Evolutionary conservation across 92 coral and sea anemone species (phyloP).

Genomic region (Scolanthus callimorphus): DNA sequence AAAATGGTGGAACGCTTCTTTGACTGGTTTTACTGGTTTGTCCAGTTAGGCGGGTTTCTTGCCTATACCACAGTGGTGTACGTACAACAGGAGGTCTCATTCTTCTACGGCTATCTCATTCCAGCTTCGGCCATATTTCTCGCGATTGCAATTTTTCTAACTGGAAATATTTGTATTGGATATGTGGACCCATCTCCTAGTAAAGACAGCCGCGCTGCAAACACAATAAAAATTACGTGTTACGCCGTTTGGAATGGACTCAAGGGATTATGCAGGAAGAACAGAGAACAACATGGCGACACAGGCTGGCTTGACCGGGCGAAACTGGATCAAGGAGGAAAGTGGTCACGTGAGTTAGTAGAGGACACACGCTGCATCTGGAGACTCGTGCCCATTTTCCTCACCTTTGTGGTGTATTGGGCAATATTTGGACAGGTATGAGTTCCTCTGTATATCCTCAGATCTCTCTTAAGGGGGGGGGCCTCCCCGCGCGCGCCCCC

Average conservation of each 20-base stretch:
- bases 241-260: constrained; percentile 38
- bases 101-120: constrained; percentile 64
- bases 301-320: constrained; percentile 71
- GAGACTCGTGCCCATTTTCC: constrained; percentile 64
- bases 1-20: constrained; percentile 45
- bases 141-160: constrained; percentile 38
- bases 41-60: constrained; percentile 46
- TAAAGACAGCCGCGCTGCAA: constrained; percentile 37
- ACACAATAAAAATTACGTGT: constrained; percentile 42
- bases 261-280: constrained; percentile 3
- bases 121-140: constrained; percentile 25
- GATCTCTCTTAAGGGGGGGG: too few species aligned
- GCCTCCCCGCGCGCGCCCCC: too few species aligned
- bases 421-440: constrained; percentile 68
- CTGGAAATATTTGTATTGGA: constrained; percentile 45
- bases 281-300: background rate
- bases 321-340: constrained; percentile 36
- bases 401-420: constrained; percentile 61
- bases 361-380: constrained; percentile 57
- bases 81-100: constrained; percentile 61
- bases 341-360: constrained; percentile 45
- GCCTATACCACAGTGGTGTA: constrained; percentile 64
- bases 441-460: too few species aligned
- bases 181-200: constrained; percentile 25
- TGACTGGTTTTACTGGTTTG: constrained; percentile 71